Evolutionary conservation across 2,797 vertebrate species (phyloP), one percentile per base, ranked within the genome.

Genomic region (Oreochromis mossambicus): DNA sequence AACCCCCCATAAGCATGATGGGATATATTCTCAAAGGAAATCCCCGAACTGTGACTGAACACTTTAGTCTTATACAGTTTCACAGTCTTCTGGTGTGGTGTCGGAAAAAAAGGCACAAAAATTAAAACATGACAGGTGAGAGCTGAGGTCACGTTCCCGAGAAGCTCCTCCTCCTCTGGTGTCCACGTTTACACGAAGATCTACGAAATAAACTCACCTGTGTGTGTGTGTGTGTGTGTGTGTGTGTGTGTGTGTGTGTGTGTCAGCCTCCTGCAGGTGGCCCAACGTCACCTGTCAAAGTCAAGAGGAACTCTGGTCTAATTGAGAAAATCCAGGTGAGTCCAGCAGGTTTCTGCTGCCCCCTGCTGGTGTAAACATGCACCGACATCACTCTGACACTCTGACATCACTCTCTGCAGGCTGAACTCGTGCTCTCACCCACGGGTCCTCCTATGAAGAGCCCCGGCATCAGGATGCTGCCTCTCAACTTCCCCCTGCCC

Each of bases 311-410:
- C 93, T 96, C 96, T 2, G 95, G 94, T 43, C 94, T 96, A 29
- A 96, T 97, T 10, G 96, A 97, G 89, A 96, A 96, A 87, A 94
- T 97, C 19, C 96, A 97, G 95, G 96, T 96, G 83, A 91, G 94
- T 84, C 12, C 32, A 77, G 73, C 34, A 81, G 78, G 2, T 46
- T 19, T 50, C 82, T 86, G 84, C 36, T 79, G 86, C 81, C 68
- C 86, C 78, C 92, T 93, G 86, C 52, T 91, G 92, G 78, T 24
- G 38, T 2, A 13, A 4, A 34, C 0, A 21, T 80, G n/a, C 58
- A 21, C 50, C 38, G 55, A 81, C 68, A n/a, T 78, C 68, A 7
- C 51, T 54, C 21, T 19, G 29, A 61, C 51, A 24, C 56, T 17
- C 55, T 58, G 29, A 34, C 80, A 6, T 88, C 43, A 51, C 52